A percentile compares a stretch with the other conserved stretches of the same genome.
Evolutionary conservation across 2,797 vertebrate genomes (phyloP).

Genomic region (Enteromius thamalakanensis): DNA sequence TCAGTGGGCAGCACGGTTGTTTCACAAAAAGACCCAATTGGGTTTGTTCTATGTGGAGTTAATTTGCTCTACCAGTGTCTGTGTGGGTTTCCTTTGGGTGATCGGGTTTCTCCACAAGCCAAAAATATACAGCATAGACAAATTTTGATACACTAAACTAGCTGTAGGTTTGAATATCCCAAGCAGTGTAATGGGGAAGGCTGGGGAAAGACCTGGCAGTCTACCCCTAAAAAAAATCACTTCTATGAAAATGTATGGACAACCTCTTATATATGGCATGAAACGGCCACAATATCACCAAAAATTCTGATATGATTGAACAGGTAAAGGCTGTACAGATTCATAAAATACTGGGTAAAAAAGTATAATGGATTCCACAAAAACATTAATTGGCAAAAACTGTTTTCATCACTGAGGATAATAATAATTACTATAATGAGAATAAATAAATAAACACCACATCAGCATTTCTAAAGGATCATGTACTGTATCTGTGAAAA

Average conservation of each 20-base stretch:
- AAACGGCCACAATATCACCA: not conserved
- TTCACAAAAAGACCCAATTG: not conserved
- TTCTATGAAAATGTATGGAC: not conserved
- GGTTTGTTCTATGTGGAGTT: not conserved
- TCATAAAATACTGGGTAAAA: not conserved
- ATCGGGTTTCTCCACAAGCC: not conserved
- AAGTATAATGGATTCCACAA: not conserved
- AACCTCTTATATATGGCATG: not conserved
- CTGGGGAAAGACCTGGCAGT: not conserved
- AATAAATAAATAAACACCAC: not conserved
- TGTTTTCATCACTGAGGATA: not conserved
- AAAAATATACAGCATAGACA: not conserved
- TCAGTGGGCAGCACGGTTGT: not conserved
- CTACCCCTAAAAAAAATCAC: not conserved
- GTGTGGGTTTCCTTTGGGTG: not conserved
- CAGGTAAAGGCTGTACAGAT: not conserved
- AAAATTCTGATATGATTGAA: not conserved
- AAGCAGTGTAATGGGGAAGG: not conserved
- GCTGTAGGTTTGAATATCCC: not conserved
- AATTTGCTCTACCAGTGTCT: not conserved
- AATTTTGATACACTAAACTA: not conserved
- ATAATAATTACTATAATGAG: not conserved
- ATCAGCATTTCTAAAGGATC: not conserved
- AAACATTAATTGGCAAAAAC: not conserved
- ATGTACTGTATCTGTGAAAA: not conserved